phyloP scores from a whole-genome alignment of 1,140 invertebrate species.

The Colletes gigas region DNA sequence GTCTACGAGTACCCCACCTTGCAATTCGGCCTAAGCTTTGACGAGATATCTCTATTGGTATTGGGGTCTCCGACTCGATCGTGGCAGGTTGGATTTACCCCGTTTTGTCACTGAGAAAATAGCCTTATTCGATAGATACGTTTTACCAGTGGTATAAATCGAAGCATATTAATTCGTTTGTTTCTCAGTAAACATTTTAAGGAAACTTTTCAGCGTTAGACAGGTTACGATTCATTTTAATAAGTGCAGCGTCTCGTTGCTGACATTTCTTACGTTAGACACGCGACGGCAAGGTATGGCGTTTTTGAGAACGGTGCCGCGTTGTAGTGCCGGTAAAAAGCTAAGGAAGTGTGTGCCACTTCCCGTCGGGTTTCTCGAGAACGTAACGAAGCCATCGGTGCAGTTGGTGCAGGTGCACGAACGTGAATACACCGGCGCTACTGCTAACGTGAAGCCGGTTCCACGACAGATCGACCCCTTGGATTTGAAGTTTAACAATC shows the following conservation, averaged over 20 bases:
- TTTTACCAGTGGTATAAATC: conserved; percentile 5
- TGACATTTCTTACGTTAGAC: conserved; percentile 44
- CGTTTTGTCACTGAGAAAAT: conserved; percentile 42
- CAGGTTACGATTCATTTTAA: conserved; percentile 2
- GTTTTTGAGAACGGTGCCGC: conserved; percentile 74
- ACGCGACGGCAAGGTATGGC: conserved; percentile 68
- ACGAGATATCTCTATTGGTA: conserved; percentile 47
- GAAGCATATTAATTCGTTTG: not conserved
- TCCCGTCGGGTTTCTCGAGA: conserved; percentile 54
- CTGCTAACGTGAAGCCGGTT: conserved; percentile 65
- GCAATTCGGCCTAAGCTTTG: conserved; percentile 34
- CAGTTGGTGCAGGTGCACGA: conserved; percentile 70
- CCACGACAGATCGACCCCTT: conserved; percentile 86
- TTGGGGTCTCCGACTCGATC: conserved; percentile 63
- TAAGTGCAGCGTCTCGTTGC: conserved; percentile 31
- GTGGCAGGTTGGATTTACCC: conserved; percentile 62
- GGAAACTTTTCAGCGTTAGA: not conserved
- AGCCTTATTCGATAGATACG: not conserved
- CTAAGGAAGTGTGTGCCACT: conserved; percentile 62
- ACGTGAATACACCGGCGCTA: conserved; percentile 59
- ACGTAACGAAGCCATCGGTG: conserved; percentile 56
- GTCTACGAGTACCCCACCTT: conserved; percentile 43
- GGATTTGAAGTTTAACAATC: conserved; percentile 93
- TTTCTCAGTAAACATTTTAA: conserved; percentile 16
- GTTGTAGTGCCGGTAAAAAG: conserved; percentile 69